These are phyloP conservation scores for Ceyx melanurus DNA, from an alignment of 2,113 vertebrate species.

Conservation along the genomic window DNA sequence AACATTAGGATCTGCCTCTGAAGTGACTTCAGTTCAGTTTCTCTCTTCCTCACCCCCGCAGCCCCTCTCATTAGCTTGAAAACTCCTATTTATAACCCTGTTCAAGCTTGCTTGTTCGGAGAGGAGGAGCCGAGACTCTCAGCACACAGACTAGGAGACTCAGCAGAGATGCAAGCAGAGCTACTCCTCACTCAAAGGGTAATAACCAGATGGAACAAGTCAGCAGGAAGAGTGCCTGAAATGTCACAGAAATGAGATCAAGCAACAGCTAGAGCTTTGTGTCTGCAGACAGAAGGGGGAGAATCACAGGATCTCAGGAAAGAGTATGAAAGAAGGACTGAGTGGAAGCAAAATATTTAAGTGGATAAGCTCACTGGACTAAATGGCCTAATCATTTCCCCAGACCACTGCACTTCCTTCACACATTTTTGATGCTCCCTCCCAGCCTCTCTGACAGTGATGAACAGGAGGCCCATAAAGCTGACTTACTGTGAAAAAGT, in stretches of 20 bases:
- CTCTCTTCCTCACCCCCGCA: constrained; percentile 43
- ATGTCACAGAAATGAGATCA: constrained; percentile 71
- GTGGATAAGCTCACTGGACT: not conserved
- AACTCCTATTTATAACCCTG: constrained; percentile 67
- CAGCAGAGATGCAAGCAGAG: constrained; percentile 54
- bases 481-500: not conserved
- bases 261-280: constrained; percentile 56
- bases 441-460: not conserved
- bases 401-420: not conserved
- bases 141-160: constrained; percentile 6
- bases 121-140: constrained; percentile 36
- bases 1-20: not conserved
- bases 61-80: constrained; percentile 59
- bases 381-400: not conserved
- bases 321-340: not conserved
- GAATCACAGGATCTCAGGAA: constrained; percentile 23
- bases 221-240: constrained; percentile 66
- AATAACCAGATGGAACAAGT: constrained; percentile 70
- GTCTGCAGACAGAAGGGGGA: constrained; percentile 48
- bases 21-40: constrained; percentile 44
- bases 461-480: not conserved
- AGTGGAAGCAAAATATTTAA: constrained; percentile 5
- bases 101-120: constrained; percentile 34
- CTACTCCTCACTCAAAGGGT: constrained; percentile 61
- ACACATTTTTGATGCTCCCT: not conserved